Conservation (phyloP, 2,888 invertebrate genomes). For the Drosophila paramelanica region DNA sequence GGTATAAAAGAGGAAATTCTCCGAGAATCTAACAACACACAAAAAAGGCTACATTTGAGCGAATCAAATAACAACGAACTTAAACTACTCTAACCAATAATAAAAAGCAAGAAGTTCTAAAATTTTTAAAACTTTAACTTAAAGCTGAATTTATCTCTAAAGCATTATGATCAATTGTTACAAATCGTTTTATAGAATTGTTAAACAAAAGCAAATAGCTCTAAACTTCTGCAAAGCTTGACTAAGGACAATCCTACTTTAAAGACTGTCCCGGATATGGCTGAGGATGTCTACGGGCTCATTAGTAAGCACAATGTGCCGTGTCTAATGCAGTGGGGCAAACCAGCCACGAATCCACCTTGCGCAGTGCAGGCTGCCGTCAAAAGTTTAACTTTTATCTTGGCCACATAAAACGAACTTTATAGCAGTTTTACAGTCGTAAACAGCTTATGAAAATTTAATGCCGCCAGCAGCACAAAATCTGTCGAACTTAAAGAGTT, state of each 20-base stretch:
- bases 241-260: not conserved
- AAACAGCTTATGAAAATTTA: conserved; percentile 77
- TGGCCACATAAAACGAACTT: conserved; percentile 65
- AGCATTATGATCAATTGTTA: not conserved
- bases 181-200: not conserved
- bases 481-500: conserved; percentile 36
- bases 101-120: too few relatives aligned
- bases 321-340: conserved; percentile 36
- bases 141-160: too few relatives aligned
- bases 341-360: conserved; percentile 8
- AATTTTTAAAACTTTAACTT: too few relatives aligned
- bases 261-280: conserved; percentile 45
- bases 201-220: conserved; percentile 20
- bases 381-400: conserved; percentile 58
- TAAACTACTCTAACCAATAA: not conserved
- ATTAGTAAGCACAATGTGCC: conserved; percentile 67
- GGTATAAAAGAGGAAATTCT: too few relatives aligned
- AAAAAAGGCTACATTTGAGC: not conserved
- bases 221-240: conserved; percentile 8
- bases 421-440: conserved; percentile 70
- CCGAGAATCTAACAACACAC: too few relatives aligned
- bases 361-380: conserved; percentile 2
- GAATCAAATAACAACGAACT: not conserved
- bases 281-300: conserved; percentile 63
- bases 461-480: conserved; percentile 42